A percentile compares a stretch with the other conserved stretches of the same genome.
Conservation (phyloP, 2,797 vertebrate species). For the Halcyon badia region DNA sequence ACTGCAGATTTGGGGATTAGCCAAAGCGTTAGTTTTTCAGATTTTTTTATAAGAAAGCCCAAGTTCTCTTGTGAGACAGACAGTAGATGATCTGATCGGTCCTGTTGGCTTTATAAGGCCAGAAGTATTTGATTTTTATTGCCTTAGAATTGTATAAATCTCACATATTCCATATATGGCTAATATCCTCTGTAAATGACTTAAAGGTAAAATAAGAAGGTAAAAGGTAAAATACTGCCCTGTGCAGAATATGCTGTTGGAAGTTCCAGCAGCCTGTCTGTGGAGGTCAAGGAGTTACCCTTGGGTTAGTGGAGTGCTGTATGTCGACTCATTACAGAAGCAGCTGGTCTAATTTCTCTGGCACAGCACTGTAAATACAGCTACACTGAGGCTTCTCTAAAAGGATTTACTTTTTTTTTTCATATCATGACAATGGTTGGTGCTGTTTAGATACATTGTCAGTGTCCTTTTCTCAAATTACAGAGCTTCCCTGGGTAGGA, state of each 20-base stretch:
- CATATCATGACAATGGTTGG: rapidly evolving
- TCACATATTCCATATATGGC: background rate
- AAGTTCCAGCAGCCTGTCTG: background rate
- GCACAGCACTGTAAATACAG: background rate
- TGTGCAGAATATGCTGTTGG: background rate
- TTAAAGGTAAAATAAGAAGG: background rate
- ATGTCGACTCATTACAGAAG: background rate
- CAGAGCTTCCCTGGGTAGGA: background rate
- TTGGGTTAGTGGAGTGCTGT: background rate
- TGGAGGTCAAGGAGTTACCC: background rate
- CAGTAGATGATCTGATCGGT: background rate
- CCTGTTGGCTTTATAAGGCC: background rate
- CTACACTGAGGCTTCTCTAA: background rate
- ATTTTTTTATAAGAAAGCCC: background rate
- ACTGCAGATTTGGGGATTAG: background rate
- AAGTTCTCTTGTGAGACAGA: background rate
- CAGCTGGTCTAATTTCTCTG: background rate
- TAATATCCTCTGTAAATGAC: background rate
- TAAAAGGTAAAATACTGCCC: background rate
- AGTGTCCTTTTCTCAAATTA: background rate
- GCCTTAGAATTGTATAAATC: background rate
- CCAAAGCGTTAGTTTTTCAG: background rate
- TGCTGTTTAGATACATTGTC: background rate
- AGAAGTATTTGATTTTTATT: background rate
- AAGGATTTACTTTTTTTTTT: background rate